Base-by-base conservation (phyloP, 2,113 vertebrate genomes). In the Zosterops lateralis region DNA sequence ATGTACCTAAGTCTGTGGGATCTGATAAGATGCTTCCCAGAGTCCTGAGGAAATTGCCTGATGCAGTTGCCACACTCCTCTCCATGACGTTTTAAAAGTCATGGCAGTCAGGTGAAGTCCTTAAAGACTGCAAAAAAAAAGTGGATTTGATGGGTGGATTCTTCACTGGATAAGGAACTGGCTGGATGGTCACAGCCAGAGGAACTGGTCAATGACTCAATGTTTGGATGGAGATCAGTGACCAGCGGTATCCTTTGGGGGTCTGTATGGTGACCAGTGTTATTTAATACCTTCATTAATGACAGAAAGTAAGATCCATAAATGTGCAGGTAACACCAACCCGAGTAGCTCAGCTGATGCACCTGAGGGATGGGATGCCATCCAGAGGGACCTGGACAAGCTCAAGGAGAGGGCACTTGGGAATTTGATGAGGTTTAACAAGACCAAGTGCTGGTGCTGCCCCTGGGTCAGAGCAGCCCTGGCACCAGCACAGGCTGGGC, bases 201-300 rank as follows among this genome's bases (percentile, higher is more conserved):
- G 20, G 20, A 6, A 44, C 17, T 18, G 38, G 26, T 86, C 51
- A 92, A 17, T 9, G 6, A n/a, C 24, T 54, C 20, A 12, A 4
- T 40, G 14, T 64, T 2, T 19, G 11, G 6, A 70, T 48, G 19
- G 50, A 78, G 10, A 48, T 28, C 14, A 17, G 31, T 2, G 3
- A 78, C 9, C 6, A 54, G 50, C 32, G n/a, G 19, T 64, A 44
- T 51, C 4, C 31, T n/a, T 11, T 3, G 9, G 17, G 12, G 3
- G 13, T 28, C 24, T 4, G 1, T 42, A 64, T 0, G 0, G 19
- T 26, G 17, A 64, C 31, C 20, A 45, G 10, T 34, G 4, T 60
- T 50, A 34, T 44, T 89, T 25, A 64, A 0, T 44, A 32, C 32
- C 20, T 44, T 82, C 40, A 47, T 20, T 45, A 48, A 12, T 28